Base-by-base conservation (phyloP, 2,888 invertebrate genomes). In the Caenorhabditis angaria region DNA sequence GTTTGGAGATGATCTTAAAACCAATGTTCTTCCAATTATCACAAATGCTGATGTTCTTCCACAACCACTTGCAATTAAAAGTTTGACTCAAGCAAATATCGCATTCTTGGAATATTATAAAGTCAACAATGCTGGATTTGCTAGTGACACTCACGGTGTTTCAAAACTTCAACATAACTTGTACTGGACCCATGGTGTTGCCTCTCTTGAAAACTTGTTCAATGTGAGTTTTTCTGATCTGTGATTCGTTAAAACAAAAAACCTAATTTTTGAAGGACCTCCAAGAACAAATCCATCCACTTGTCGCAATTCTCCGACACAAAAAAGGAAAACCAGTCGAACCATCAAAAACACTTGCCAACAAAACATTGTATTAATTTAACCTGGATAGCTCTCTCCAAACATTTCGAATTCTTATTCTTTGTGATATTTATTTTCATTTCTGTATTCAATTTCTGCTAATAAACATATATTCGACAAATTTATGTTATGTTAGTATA, bases 81-180 rank as follows among this genome's bases (percentile, higher is more conserved):
- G 81, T 57, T 68, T 84, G 29, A 79, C 81, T 24, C 71, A 70
- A 28, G 84, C 84, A 54, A 84, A 84, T 65, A 82, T 84, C 14
- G 65, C 79, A 27, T 84, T 84, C 65, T 71, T 84, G 12, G 80
- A 83, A 35, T 84, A 84, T 61, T 84, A 83, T 77, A 84, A 84
- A 77, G 78, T 83, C 22, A 83, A 84, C 69, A 84, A 84, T 61
- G 57, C 63, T 12, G 83, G 83, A 51, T 82, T 82, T 61, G 70
- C 70, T 28, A 76, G 80, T 12, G 61, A 68, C n/a, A 67, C 80
- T 32, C 53, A 64, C 10, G 71, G 70, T 22, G 70, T 80, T 55
- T 67, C 76, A n/a, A 82, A 77, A 59, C 77, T 83, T 25, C 74
- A 80, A 58, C 83, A 84, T 70, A 79, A 81, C 41, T 76, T 83